Conservation (phyloP, 2,797 vertebrate species). For the Ispidina picta region DNA sequence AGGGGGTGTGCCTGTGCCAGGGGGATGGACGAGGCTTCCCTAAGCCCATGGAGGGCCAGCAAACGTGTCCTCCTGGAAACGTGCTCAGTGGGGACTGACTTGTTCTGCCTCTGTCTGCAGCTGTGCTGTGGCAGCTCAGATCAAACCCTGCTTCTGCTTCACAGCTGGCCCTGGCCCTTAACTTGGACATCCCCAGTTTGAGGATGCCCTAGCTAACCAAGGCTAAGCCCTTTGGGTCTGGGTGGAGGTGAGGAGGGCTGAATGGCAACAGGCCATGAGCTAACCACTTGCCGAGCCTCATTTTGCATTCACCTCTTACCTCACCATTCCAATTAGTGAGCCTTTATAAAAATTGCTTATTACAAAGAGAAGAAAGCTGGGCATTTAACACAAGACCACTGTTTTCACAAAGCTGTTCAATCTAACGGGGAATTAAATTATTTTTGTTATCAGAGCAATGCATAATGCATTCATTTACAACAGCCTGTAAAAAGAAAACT, state of each 20-base stretch:
- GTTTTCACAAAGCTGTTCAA: not conserved
- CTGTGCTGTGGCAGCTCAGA: not conserved
- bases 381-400: not conserved
- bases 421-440: not conserved
- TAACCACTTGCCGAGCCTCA: fast-evolving
- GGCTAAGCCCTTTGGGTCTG: not conserved
- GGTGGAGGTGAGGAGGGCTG: not conserved
- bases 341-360: not conserved
- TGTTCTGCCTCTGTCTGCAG: not conserved
- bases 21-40: not conserved
- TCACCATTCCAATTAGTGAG: not conserved
- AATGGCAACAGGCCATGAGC: not conserved
- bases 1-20: not conserved
- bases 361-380: not conserved
- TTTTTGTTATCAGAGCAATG: not conserved
- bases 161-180: not conserved
- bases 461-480: not conserved
- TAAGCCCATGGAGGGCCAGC: fast-evolving
- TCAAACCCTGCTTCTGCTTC: not conserved
- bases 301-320: not conserved
- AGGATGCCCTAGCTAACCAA: not conserved
- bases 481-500: not conserved
- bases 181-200: not conserved
- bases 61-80: not conserved
- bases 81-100: fast-evolving